phyloP scores from a whole-genome alignment of 2,888 invertebrate genomes.

The Campoplex capitator region DNA sequence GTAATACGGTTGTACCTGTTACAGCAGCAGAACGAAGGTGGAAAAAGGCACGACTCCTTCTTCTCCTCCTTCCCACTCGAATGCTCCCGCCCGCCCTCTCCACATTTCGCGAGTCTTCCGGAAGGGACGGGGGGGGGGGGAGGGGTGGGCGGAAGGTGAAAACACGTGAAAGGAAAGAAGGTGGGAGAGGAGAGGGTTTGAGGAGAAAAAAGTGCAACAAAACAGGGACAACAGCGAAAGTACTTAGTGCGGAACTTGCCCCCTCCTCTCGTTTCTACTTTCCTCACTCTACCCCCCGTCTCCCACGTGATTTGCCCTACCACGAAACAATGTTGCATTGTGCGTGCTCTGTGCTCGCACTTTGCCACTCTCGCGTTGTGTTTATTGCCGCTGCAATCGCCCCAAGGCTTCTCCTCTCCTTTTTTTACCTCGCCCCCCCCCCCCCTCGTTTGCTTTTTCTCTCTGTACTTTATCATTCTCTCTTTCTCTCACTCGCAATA shows the following conservation, averaged over 20 bases:
- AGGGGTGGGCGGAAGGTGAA: constrained; percentile 51
- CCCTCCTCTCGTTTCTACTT: background rate
- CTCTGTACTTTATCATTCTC: constrained; percentile 9
- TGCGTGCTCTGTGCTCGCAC: constrained; percentile 68
- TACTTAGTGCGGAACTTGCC: constrained; percentile 71
- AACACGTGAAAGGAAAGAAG: constrained; percentile 31
- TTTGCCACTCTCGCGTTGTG: constrained; percentile 37
- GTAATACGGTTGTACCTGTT: constrained; percentile 68
- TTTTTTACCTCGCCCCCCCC: background rate
- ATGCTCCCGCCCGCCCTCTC: constrained; percentile 8
- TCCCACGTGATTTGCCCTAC: constrained; percentile 50
- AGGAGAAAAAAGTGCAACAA: constrained; percentile 62
- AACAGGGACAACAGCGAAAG: constrained; percentile 73
- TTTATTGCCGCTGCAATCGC: constrained; percentile 50
- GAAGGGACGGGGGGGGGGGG: constrained; percentile 27
- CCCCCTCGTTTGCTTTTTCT: constrained; percentile 8
- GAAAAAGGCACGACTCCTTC: constrained; percentile 53
- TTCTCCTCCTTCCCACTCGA: constrained; percentile 27
- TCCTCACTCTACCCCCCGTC: background rate
- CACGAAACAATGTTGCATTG: constrained; percentile 78
- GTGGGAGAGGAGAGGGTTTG: constrained; percentile 37
- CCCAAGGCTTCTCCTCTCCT: constrained; percentile 4
- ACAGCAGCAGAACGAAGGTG: constrained; percentile 59
- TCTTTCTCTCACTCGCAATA: constrained; percentile 46
- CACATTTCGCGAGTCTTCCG: constrained; percentile 44